Evolutionary conservation across 2,888 invertebrate species (phyloP).

Genomic region (Andrena praecox): DNA sequence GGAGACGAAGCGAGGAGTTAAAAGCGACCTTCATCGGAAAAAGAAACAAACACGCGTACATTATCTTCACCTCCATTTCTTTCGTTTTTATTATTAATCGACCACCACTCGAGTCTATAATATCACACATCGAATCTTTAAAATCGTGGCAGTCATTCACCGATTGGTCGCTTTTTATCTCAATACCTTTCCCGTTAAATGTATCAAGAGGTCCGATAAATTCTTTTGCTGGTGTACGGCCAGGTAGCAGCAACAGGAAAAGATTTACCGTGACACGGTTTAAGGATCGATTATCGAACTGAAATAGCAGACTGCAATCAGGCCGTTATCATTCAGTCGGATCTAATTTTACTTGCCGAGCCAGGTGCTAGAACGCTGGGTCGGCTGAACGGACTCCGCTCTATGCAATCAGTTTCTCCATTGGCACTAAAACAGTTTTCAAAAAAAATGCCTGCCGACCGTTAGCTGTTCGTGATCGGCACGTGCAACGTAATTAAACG

Average conservation of each 20-base stretch:
- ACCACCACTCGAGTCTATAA: neutral
- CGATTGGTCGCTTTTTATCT: constrained; percentile 21
- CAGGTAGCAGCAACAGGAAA: neutral
- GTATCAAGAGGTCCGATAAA: neutral
- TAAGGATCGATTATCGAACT: constrained; percentile 16
- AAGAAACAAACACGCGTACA: neutral
- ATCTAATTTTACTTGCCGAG: constrained; percentile 42
- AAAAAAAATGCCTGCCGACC: constrained; percentile 35
- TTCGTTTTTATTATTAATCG: neutral
- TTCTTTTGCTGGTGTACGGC: neutral
- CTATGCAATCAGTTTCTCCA: constrained; percentile 36
- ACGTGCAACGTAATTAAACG: constrained; percentile 17
- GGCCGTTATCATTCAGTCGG: constrained; percentile 47
- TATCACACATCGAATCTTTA: constrained; percentile 3
- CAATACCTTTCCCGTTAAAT: neutral
- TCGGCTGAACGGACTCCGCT: constrained; percentile 30
- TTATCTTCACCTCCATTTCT: neutral
- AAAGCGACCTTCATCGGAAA: constrained; percentile 37
- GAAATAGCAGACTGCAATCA: constrained; percentile 20
- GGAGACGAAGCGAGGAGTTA: constrained; percentile 21
- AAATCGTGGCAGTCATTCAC: neutral
- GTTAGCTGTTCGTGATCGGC: constrained; percentile 42
- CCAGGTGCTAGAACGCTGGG: constrained; percentile 56
- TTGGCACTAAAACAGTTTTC: constrained; percentile 11
- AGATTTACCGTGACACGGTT: constrained; percentile 13